Evolutionary conservation across 1,140 invertebrate species (phyloP), one percentile per base, ranked within the genome.

Genomic region (Atta cephalotes): DNA sequence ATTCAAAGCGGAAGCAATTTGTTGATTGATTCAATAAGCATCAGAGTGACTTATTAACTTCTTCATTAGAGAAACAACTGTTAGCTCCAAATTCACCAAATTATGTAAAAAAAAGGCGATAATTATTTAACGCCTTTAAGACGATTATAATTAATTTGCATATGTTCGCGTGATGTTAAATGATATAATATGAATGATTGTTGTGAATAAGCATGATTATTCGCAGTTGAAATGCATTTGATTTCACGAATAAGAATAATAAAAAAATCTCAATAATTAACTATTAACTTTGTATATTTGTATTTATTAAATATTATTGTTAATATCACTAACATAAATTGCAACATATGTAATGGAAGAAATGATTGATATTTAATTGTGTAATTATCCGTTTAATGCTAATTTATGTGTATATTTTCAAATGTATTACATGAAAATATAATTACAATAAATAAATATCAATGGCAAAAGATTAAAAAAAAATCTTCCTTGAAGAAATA

Each of bases 1-100:
- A 70, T 76, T 18, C 25, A 62, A 77, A 82, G 84, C 85, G 56
- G 62, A 89, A 89, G 85, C 87, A 16, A 35, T 31, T 28, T 53
- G 28, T 76, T 79, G 16, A 28, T 16, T 56, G 45, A 25, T 56
- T 16, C 81, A 80, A 25, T 31, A 81, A 89, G 82, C 82, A 45
- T 12, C 7, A 18, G 12, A 31, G 21, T 10, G 60, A 86, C 21
- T 86, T 81, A 56, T 86, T 81, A 86, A 66, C 25, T 85, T 45
- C 3, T 39, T 65, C 28, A 21, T 65, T 35, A n/a, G 66, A 39
- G 28, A 85, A 49, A 71, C 62, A 86, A 90, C 77, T 18, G n/a
- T 90, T 88, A 85, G 56, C 66, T 63, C 21, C 21, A 21, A 21
- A 21, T 21, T 16, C 51, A 51, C 53, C 16, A 53, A 7, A 87